Evolutionary conservation across 1,140 invertebrate genomes (phyloP), one percentile per base, ranked within the genome.

Genomic region (Lucilia cuprina): DNA sequence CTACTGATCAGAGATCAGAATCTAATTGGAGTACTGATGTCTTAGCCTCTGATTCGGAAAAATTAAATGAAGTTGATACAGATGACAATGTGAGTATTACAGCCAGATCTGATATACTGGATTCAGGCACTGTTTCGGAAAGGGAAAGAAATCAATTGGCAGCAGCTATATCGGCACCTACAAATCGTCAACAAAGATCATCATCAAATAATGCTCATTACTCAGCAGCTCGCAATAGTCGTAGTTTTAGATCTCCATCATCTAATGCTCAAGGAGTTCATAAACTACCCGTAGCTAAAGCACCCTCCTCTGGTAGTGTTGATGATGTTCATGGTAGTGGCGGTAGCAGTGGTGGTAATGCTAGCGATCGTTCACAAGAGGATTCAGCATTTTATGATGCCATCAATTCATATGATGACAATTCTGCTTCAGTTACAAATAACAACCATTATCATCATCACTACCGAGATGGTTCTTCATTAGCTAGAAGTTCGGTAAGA

Each of bases 21-120:
- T 94, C 94, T 83, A 98, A 97, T 0, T 99, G 98, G 98, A 98
- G 97, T 87, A 99, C 97, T 19, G 98, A 99, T 92, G 98, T 99
- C 41, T 92, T 99, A 74, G 96, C 97, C 1, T 98, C 97, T 25
- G 98, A 99, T 91, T 98, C 97, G 7, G 98, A 99, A 91, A 93
- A 97, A 77, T 92, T 98, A 85, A 96, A 96, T 2, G 98, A 99
- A 92, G 94, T 97, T 21, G 96, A 97, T 87, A 96, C 95, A 12
- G 96, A 97, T 87, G 96, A 97, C 86, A 94, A 95, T 74, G 94
- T 93, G 0, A 96, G 95, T 91, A 95, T 96, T 13, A 95, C 95
- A 2, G 91, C 92, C 25, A 89, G 95, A 86, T 95, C 95, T 19
- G 95, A 96, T 88, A 90, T 86, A 4, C 86, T 86, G 0, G 95